Base-by-base conservation (phyloP, 2,888 invertebrate genomes). In the Lomographa bimaculata region DNA sequence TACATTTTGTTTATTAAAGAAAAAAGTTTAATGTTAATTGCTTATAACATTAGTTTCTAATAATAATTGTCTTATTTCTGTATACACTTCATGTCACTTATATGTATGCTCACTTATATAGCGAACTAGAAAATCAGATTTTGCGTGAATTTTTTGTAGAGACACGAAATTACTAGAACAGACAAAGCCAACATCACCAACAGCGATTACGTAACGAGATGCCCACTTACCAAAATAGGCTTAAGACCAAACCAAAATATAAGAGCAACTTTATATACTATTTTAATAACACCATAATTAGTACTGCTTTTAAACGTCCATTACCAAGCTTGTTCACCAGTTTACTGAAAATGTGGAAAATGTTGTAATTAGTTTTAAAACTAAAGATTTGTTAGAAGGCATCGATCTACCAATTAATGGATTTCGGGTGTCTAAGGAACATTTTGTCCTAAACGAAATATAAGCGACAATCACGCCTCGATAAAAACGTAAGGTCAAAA, bases 291-390 rank as follows among this genome's bases (percentile, higher is more conserved):
- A 70, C 71, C 71, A 75, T 76, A 78, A 79, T 78, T 78, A 78
- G 66, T 79, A 79, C 81, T 79, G 73, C 78, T 78, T 81, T 76
- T 69, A 79, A 77, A 77, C 80, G 70, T 75, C 79, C 69, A 62
- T 82, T 85, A 84, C 83, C 84, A 85, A 79, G 80, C 75, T 78
- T 79, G 85, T 87, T 87, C 86, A 89, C 86, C 85, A 85, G 86
- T 84, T 85, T 78, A 87, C 89, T 89, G 89, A 76, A 89, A 87
- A 86, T 80, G 69, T 79, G 75, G 71, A 81, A 79, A 74, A 79
- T 73, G 60, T 73, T 76, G 69, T 68, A n/a, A 37, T 84, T 84
- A 85, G 77, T 83, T 71, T 78, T 76, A 69, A 26, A 72, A 72
- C 62, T 61, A 55, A 63, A 66, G n/a, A n/a, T n/a, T n/a, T n/a